Evolutionary conservation across 2,113 vertebrate species (phyloP), one percentile per base, ranked within the genome.

Genomic region (Microtus pennsylvanicus): DNA sequence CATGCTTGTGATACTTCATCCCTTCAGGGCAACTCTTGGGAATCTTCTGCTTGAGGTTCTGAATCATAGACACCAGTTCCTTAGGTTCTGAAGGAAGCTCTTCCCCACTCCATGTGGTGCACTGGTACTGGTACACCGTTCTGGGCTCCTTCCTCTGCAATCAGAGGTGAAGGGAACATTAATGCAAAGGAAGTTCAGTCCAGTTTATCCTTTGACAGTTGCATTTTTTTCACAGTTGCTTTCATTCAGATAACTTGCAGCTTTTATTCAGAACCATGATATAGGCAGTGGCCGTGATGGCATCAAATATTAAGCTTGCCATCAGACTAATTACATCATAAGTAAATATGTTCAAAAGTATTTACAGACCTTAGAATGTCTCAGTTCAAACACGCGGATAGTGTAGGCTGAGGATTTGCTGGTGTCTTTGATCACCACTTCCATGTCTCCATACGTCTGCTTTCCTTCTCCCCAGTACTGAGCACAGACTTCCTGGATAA

Each of bases 381-480:
- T 98, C 97, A 99, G 93, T 92, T 99, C 98, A 98, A 99, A 99
- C 24, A 89, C 96, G 47, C 99, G 99, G 52, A 96, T 97, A 90
- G 98, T 99, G 47, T 99, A 99, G 17, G 76, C 94, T 12, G 99
- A 88, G 16, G 92, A 98, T 47, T 0, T 93, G 87, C 93, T 98
- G 82, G 97, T 98, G 89, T 98, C 98, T 80, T 94, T 98, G 70
- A 99, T 96, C 7, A 99, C 98, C 50, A 99, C 99, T 91, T 99
- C 99, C 35, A 99, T 81, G 3, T 99, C 98, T 45, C 98, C 99
- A 30, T 98, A 98, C 0, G 26, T 97, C 95, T 98, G 98, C 75
- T 98, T 99, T 78, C 98, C 99, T 89, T 99, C 98, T 33, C 97
- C 98, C 99, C 99, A 99, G 96, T 99, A 99, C 35, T 98, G 97